Percentiles rank a stretch among this genome's conserved stretches.
Conservation (phyloP, 2,888 invertebrate genomes). For the Heliconius hortense region DNA sequence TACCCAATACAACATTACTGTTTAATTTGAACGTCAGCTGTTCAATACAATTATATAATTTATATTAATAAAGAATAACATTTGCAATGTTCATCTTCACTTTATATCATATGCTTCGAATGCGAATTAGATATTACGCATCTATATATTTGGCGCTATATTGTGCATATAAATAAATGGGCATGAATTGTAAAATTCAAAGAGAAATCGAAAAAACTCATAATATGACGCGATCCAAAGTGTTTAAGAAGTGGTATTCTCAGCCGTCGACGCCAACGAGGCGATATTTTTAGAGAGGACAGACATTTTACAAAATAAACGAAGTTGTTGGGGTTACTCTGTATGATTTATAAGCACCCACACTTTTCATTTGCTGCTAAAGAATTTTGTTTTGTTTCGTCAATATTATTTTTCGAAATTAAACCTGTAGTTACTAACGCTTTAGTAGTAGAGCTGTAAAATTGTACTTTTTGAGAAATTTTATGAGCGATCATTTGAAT, state of each 20-base stretch:
- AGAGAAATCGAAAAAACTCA: conserved; percentile 39
- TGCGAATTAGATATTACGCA: not conserved
- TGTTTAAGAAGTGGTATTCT: conserved; percentile 66
- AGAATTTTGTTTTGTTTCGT: conserved; percentile 24
- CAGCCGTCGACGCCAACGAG: conserved; percentile 67
- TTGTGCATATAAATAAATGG: not conserved
- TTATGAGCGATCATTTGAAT: not conserved
- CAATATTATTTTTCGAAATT: not conserved
- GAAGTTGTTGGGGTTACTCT: conserved; percentile 62
- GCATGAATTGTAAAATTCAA: conserved; percentile 21
- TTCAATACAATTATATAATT: not conserved
- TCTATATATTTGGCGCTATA: conserved; percentile 14
- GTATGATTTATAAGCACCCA: conserved; percentile 62
- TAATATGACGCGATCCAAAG: conserved; percentile 57
- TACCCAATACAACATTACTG: not conserved
- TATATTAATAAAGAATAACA: not conserved
- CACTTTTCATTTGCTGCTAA: conserved; percentile 34
- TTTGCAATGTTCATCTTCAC: not conserved
- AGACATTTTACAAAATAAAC: conserved; percentile 79
- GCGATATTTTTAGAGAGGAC: conserved; percentile 76
- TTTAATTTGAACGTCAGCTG: no score
- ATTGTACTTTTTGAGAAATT: not conserved
- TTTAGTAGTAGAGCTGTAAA: not conserved
- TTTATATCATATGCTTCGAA: not conserved
- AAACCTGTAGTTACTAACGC: no score